Conservation (phyloP, 2,113 vertebrate genomes). For the Limanda limanda region DNA sequence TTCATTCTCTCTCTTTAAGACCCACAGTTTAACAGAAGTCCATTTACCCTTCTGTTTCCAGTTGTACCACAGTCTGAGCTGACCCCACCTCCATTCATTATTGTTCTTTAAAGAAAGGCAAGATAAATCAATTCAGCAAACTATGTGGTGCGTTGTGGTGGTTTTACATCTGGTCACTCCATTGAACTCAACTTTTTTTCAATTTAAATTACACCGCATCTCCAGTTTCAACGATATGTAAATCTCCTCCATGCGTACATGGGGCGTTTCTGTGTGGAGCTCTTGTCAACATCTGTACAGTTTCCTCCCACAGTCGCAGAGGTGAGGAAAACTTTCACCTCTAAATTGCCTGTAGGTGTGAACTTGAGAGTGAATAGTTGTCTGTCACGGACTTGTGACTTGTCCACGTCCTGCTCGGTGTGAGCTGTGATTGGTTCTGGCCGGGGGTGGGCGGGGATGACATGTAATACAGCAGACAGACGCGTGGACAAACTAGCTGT, state of each 20-base stretch:
- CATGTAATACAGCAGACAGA: too few species aligned
- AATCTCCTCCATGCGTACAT: neutral
- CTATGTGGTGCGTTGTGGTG: too few species aligned
- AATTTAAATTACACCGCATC: too few species aligned
- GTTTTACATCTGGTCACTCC: too few species aligned
- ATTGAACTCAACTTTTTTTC: too few species aligned
- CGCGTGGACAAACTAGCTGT: neutral
- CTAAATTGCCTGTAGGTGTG: slow-evolving; percentile 24
- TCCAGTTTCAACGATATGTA: neutral
- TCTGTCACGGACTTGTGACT: slow-evolving; percentile 1
- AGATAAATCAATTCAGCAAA: too few species aligned
- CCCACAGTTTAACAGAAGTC: too few species aligned
- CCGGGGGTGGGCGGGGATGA: neutral
- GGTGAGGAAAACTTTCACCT: slow-evolving; percentile 14
- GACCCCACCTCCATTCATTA: too few species aligned
- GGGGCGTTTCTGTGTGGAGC: neutral
- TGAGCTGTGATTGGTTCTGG: neutral
- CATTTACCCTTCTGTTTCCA: too few species aligned
- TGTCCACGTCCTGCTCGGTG: neutral
- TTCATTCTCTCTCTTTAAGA: too few species aligned
- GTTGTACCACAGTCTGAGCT: too few species aligned
- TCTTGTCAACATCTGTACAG: neutral
- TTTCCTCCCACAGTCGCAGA: slow-evolving; percentile 4
- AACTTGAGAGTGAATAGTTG: slow-evolving; percentile 21
- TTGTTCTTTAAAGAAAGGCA: too few species aligned